Conservation (phyloP, 2,888 invertebrate species). For the Ophion slaviceki region DNA sequence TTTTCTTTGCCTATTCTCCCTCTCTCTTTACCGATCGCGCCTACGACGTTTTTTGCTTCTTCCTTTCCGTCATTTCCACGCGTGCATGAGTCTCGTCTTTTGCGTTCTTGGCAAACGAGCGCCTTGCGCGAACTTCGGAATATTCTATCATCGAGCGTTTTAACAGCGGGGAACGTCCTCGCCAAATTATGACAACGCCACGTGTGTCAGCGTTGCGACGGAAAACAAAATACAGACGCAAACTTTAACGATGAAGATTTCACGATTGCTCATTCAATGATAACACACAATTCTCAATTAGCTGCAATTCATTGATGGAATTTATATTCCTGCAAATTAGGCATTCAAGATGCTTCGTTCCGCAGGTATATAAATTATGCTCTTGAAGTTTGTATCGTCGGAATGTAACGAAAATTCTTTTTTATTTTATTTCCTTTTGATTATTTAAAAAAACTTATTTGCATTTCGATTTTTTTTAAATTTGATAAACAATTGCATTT, state of each 20-base stretch:
- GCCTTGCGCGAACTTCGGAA: conserved; percentile 19
- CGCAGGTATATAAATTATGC: neutral
- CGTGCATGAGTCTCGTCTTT: conserved; percentile 38
- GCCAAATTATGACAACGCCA: conserved; percentile 10
- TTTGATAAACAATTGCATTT: too few species aligned
- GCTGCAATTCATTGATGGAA: neutral
- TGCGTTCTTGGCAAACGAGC: conserved; percentile 57
- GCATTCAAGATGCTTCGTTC: neutral
- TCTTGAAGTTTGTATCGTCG: too few species aligned
- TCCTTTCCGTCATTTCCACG: neutral
- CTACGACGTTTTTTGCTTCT: conserved; percentile 1
- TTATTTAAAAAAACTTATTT: neutral
- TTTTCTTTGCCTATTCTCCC: neutral
- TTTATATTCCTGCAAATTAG: neutral
- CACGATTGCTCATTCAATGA: neutral
- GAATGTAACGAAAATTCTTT: too few species aligned
- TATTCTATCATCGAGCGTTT: conserved; percentile 30
- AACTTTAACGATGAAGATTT: neutral
- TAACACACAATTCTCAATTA: neutral
- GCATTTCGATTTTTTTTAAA: too few species aligned
- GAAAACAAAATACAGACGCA: neutral
- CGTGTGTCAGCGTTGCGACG: neutral
- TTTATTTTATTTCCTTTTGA: neutral
- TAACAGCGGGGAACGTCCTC: conserved; percentile 17
- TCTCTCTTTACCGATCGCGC: neutral